These are phyloP conservation scores for Myathropa florea DNA, from an alignment of 2,888 invertebrate genomes.

Conservation along the genomic window DNA sequence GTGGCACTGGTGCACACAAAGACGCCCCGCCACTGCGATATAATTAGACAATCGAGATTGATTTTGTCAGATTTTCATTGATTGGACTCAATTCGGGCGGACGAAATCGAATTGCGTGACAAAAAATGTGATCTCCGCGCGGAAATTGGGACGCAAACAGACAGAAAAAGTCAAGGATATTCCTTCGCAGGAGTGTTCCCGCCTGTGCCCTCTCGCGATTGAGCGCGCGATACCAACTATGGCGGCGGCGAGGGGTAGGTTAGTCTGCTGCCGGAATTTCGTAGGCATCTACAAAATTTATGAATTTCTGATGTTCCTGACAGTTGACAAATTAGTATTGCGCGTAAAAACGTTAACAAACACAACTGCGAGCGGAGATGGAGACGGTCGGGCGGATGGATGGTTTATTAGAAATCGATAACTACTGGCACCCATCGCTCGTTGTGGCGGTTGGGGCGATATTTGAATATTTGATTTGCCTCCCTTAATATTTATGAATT, in stretches of 20 bases:
- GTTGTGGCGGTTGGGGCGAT: neutral
- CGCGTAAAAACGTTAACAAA: slow-evolving; percentile 8
- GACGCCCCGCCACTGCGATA: slow-evolving; percentile 26
- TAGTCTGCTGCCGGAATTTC: too few relatives aligned
- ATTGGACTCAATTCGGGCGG: slow-evolving; percentile 68
- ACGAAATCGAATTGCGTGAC: slow-evolving; percentile 69
- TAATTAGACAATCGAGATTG: slow-evolving; percentile 68
- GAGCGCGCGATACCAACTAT: slow-evolving; percentile 18
- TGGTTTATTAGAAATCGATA: slow-evolving; percentile 59
- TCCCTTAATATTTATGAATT: slow-evolving; percentile 66
- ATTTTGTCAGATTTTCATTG: slow-evolving; percentile 69
- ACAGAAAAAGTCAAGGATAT: neutral
- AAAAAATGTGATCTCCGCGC: slow-evolving; percentile 27
- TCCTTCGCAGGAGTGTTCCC: neutral
- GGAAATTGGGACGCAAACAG: slow-evolving; percentile 23
- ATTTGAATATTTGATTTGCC: slow-evolving; percentile 66
- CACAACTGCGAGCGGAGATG: too few relatives aligned
- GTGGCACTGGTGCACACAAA: slow-evolving; percentile 42
- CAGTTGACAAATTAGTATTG: slow-evolving; percentile 66
- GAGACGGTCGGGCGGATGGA: neutral
- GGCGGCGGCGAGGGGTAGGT: too few relatives aligned
- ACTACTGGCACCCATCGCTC: slow-evolving; percentile 3
- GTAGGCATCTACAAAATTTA: slow-evolving; percentile 27
- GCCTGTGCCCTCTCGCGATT: slow-evolving; percentile 24
- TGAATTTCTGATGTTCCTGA: slow-evolving; percentile 59